Conservation (phyloP, 2,113 vertebrate genomes). For the Dasyornis broadbenti region DNA sequence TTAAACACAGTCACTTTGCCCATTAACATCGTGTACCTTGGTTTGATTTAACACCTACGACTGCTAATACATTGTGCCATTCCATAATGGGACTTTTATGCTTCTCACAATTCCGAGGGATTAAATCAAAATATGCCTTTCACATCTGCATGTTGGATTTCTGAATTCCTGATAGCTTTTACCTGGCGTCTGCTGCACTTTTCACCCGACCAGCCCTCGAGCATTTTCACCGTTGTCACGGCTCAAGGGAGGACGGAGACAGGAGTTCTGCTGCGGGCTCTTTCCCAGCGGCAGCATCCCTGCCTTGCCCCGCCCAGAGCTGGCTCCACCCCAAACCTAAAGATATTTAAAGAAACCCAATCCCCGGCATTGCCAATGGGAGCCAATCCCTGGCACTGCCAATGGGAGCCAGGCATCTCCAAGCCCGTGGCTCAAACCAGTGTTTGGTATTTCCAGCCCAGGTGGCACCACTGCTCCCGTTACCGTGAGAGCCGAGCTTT, state of each 20-base stretch:
- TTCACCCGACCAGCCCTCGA: accelerated
- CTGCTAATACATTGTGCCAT: neutral
- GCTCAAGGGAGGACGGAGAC: neutral
- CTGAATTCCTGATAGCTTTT: neutral
- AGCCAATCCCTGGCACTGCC: neutral
- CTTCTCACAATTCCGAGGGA: neutral
- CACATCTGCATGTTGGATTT: neutral
- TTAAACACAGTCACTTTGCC: constrained; percentile 10
- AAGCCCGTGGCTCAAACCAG: neutral
- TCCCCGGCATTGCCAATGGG: neutral
- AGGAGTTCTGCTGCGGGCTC: neutral
- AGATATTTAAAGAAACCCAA: neutral
- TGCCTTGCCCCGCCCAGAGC: neutral
- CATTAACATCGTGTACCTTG: neutral
- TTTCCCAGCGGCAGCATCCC: neutral
- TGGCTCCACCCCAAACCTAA: neutral
- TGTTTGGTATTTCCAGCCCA: neutral
- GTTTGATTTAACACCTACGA: constrained; percentile 25
- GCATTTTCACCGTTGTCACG: accelerated
- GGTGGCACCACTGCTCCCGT: accelerated
- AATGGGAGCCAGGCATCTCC: neutral
- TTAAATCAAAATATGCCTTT: neutral
- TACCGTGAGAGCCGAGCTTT: neutral
- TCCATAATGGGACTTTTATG: neutral
- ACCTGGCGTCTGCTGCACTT: neutral